Conservation (phyloP, 2,888 invertebrate genomes). For the Drosophila anceps region DNA sequence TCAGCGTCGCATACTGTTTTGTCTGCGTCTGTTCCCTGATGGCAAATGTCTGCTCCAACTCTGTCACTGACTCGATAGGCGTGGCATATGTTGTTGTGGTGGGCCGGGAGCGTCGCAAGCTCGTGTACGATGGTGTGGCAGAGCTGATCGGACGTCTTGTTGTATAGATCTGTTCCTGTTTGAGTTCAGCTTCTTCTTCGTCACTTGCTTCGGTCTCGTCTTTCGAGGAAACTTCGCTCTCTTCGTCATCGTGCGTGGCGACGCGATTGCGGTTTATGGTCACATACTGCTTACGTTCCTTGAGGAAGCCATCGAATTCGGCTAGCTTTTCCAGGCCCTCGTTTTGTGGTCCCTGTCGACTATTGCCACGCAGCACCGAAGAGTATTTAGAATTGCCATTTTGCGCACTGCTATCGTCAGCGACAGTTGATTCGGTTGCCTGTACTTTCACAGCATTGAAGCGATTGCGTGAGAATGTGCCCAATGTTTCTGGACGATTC, state of each 20-base stretch:
- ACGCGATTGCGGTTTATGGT: constrained; percentile 88
- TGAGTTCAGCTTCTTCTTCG: constrained; percentile 24
- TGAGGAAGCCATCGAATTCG: constrained; percentile 84
- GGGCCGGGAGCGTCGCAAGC: constrained; percentile 89
- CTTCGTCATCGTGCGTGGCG: constrained; percentile 67
- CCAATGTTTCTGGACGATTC: constrained; percentile 83
- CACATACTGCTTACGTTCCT: constrained; percentile 88
- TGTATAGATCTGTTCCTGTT: constrained; percentile 28
- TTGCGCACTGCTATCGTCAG: constrained; percentile 28
- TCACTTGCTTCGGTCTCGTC: constrained; percentile 32
- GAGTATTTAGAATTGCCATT: constrained; percentile 86
- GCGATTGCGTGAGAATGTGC: constrained; percentile 82
- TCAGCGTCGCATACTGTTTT: constrained; percentile 78
- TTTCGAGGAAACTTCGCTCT: constrained; percentile 24
- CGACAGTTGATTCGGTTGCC: constrained; percentile 15
- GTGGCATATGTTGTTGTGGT: constrained; percentile 79
- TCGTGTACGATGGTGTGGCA: constrained; percentile 89
- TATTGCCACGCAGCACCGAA: constrained; percentile 87
- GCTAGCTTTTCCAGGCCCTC: constrained; percentile 85
- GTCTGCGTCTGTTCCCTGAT: constrained; percentile 36
- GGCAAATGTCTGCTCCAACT: constrained; percentile 4
- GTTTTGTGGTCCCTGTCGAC: constrained; percentile 87
- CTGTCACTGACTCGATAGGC: constrained; percentile 17
- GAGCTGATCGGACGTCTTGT: constrained; percentile 65
- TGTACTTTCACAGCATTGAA: constrained; percentile 44